Evolutionary conservation across 2,888 invertebrate species (phyloP).

Genomic region (Phengaris alcon): DNA sequence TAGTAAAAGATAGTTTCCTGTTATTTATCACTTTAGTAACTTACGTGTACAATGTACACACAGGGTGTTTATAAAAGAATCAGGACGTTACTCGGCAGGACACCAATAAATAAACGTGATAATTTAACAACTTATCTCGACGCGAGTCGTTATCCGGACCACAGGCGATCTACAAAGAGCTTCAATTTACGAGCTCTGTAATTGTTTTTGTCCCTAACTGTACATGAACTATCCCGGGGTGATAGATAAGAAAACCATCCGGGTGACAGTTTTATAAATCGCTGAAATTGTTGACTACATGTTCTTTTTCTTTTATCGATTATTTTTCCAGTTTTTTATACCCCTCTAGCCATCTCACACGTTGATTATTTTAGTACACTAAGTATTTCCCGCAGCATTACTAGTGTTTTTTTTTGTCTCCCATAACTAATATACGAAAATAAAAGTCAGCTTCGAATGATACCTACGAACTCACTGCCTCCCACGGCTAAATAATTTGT

Average conservation of each 20-base stretch:
- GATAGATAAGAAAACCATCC: slow-evolving; percentile 9
- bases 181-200: slow-evolving; percentile 17
- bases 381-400: no score
- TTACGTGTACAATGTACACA: not conserved
- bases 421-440: no score
- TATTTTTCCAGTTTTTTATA: no score
- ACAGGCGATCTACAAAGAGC: slow-evolving; percentile 26
- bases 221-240: slow-evolving; percentile 15
- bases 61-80: not conserved
- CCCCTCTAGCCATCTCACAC: no score
- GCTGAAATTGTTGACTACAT: not conserved
- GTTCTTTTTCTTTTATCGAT: no score
- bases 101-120: slow-evolving; percentile 6
- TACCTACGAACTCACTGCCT: no score
- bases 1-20: no score
- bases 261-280: not conserved
- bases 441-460: no score
- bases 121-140: slow-evolving; percentile 20
- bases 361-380: no score
- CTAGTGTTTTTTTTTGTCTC: no score
- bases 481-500: no score
- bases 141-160: slow-evolving; percentile 17
- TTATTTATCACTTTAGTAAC: no score
- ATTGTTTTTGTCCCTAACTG: slow-evolving; percentile 24
- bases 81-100: slow-evolving; percentile 2